Percentiles rank a stretch among this genome's conserved stretches.
Evolutionary conservation across 2,888 invertebrate genomes (phyloP).

Genomic region (Muschampia plurimacula): DNA sequence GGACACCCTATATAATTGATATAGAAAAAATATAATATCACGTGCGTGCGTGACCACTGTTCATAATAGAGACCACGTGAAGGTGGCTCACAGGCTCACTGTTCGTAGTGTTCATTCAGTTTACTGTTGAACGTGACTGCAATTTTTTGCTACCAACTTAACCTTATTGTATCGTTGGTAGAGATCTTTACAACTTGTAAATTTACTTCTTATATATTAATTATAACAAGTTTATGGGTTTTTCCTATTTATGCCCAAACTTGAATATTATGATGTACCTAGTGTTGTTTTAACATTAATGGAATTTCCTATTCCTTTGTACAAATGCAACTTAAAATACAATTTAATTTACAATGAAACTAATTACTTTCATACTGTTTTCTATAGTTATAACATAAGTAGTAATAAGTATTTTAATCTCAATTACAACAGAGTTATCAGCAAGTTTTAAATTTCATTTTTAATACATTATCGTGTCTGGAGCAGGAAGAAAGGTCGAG

Average conservation of each 20-base stretch:
- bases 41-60: constrained; percentile 17
- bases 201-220: background rate
- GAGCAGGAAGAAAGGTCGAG: too few species aligned
- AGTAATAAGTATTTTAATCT: too few species aligned
- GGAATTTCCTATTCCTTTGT: background rate
- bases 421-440: too few species aligned
- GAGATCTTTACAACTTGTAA: constrained; percentile 15
- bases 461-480: too few species aligned
- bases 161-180: constrained; percentile 8
- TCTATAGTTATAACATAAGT: too few species aligned
- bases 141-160: constrained; percentile 23
- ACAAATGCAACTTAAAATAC: too few species aligned
- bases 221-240: background rate
- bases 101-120: background rate
- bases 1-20: background rate
- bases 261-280: background rate
- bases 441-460: too few species aligned
- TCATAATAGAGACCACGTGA: background rate
- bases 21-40: constrained; percentile 1
- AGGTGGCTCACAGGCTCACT: background rate
- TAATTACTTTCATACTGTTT: too few species aligned
- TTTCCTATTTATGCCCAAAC: background rate
- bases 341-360: too few species aligned
- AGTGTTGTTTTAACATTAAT: background rate
- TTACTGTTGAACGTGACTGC: background rate